phyloP scores from a whole-genome alignment of 2,113 vertebrate genomes.

The Phaetusa simplex region DNA sequence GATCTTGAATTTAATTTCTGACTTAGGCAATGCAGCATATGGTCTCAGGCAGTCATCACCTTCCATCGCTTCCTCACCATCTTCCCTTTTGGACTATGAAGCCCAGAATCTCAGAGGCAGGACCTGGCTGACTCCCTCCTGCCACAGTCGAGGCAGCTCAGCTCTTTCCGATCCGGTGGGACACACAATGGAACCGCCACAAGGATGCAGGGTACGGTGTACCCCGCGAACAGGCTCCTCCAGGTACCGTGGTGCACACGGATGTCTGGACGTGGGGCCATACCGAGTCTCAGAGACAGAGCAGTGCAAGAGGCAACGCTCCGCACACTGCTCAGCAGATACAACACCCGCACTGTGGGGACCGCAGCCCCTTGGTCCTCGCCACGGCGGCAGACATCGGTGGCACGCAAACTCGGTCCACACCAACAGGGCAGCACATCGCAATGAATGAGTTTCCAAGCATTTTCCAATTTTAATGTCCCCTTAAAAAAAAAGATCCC shows the following conservation, averaged over 20 bases:
- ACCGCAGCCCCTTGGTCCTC: not conserved
- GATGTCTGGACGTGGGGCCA: fast-evolving
- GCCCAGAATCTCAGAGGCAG: not conserved
- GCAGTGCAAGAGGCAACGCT: fast-evolving
- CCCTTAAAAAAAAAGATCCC: not conserved
- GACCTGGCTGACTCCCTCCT: not conserved
- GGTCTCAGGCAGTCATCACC: not conserved
- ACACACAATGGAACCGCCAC: fast-evolving
- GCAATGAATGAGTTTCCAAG: not conserved
- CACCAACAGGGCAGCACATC: not conserved
- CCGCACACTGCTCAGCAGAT: fast-evolving
- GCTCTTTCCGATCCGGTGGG: not conserved
- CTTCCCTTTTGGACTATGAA: not conserved
- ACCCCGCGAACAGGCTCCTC: fast-evolving
- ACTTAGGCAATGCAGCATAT: not conserved
- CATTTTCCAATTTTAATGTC: not conserved
- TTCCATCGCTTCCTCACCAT: not conserved
- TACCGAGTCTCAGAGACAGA: not conserved
- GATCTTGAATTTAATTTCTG: not conserved
- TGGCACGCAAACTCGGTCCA: not conserved
- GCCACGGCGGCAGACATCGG: fast-evolving
- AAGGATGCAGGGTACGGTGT: not conserved
- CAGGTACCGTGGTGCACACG: fast-evolving
- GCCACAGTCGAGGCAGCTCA: not conserved
- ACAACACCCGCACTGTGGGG: fast-evolving